phyloP scores from a whole-genome alignment of 2,888 invertebrate species.

The Craniophora ligustri region DNA sequence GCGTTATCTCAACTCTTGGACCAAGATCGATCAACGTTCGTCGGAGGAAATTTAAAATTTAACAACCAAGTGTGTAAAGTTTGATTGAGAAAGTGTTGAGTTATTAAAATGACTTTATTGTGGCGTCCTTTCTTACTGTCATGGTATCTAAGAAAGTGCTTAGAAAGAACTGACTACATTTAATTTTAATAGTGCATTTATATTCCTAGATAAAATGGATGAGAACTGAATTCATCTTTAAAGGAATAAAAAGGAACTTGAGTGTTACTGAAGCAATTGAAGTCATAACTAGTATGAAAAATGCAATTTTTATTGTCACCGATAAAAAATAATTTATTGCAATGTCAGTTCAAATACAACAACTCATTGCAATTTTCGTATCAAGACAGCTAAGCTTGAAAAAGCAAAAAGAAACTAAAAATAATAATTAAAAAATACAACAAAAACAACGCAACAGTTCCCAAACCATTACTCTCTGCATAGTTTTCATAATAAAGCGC shows the following conservation, averaged over 20 bases:
- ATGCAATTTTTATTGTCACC: too few species aligned
- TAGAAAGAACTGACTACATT: not conserved
- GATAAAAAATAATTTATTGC: not conserved
- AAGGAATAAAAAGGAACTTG: too few species aligned
- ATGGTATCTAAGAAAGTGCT: too few species aligned
- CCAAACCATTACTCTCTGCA: slow-evolving; percentile 57
- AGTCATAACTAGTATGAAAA: too few species aligned
- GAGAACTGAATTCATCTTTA: too few species aligned
- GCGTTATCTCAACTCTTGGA: slow-evolving; percentile 75
- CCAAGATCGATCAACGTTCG: slow-evolving; percentile 81
- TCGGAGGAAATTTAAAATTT: slow-evolving; percentile 71
- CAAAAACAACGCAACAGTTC: slow-evolving; percentile 18
- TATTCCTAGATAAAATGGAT: too few species aligned
- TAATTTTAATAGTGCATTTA: too few species aligned
- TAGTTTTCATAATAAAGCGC: slow-evolving; percentile 82
- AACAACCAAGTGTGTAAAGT: slow-evolving; percentile 66
- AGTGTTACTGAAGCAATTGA: too few species aligned
- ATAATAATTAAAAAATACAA: slow-evolving; percentile 10
- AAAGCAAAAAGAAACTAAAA: not conserved
- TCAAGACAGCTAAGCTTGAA: slow-evolving; percentile 3
- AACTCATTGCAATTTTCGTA: slow-evolving; percentile 8
- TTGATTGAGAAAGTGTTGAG: slow-evolving; percentile 53
- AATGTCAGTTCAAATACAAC: not conserved
- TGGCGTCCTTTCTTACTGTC: slow-evolving; percentile 1
- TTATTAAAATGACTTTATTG: slow-evolving; percentile 43